These are phyloP conservation scores for Malurus cyaneus DNA, from an alignment of 2,113 vertebrate genomes.

Conservation along the genomic window DNA sequence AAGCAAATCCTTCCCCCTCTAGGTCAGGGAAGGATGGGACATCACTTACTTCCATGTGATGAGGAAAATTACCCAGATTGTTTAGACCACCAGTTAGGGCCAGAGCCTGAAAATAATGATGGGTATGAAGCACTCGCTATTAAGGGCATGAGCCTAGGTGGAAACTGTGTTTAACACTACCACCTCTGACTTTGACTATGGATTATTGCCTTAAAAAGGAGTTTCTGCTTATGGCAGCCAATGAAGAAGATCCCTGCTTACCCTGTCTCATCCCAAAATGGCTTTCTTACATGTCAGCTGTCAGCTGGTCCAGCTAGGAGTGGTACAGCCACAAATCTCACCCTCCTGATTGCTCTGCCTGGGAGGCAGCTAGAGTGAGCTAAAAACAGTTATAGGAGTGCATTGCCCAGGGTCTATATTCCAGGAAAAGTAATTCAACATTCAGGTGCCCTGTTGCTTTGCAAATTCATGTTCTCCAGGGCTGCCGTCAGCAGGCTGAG, in stretches of 20 bases:
- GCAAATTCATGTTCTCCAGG: not conserved
- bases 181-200: not conserved
- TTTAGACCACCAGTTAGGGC: not conserved
- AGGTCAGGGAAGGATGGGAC: not conserved
- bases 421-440: not conserved
- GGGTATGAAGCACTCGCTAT: accelerated
- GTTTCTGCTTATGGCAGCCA: not conserved
- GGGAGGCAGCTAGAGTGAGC: not conserved
- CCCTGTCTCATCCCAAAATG: not conserved
- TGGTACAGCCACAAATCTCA: accelerated
- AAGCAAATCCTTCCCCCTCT: not conserved
- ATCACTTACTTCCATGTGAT: not conserved
- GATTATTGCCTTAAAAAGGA: not conserved
- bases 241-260: not conserved
- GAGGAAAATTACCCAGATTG: not conserved
- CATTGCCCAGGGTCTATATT: not conserved
- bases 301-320: not conserved
- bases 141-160: not conserved
- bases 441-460: not conserved
- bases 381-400: not conserved
- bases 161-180: not conserved
- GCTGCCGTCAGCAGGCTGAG: not conserved
- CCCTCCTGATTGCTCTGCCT: not conserved
- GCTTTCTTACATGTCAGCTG: not conserved
- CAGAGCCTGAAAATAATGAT: not conserved